Conservation (phyloP, 1,140 invertebrate species). For the Pachyrhynchus sulphureomaculatus region DNA sequence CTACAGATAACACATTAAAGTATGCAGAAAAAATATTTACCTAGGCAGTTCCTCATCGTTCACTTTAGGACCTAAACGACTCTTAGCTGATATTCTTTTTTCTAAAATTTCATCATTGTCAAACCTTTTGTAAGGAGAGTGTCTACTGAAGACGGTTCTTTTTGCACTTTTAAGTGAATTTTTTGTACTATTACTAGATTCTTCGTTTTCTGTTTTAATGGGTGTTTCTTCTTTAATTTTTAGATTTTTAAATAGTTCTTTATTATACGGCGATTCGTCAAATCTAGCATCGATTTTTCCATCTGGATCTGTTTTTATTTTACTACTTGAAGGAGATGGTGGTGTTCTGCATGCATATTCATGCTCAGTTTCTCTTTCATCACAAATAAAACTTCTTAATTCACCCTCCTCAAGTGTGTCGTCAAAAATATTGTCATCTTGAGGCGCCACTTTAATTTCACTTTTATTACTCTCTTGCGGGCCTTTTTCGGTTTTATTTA, state of each 20-base stretch:
- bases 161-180: conserved; percentile 36
- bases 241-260: conserved; percentile 25
- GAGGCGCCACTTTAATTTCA: not conserved
- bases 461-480: not conserved
- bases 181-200: conserved; percentile 1
- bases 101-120: not conserved
- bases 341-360: not conserved
- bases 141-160: conserved; percentile 26
- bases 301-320: conserved; percentile 1
- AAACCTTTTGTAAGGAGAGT: conserved; percentile 30
- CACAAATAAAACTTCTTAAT: not conserved
- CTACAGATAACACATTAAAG: too few relatives aligned
- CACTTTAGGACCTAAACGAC: conserved; percentile 16
- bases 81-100: conserved; percentile 9
- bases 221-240: conserved; percentile 27
- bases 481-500: not conserved
- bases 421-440: too few relatives aligned
- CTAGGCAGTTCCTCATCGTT: not conserved
- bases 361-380: not conserved
- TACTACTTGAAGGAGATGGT: not conserved
- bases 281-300: conserved; percentile 4
- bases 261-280: conserved; percentile 31
- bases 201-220: conserved; percentile 12
- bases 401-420: not conserved
- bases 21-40: too few relatives aligned